Percentiles rank a stretch among this genome's conserved stretches.
Evolutionary conservation across 1,140 invertebrate genomes (phyloP).

Genomic region (Heliconius hewitsoni): DNA sequence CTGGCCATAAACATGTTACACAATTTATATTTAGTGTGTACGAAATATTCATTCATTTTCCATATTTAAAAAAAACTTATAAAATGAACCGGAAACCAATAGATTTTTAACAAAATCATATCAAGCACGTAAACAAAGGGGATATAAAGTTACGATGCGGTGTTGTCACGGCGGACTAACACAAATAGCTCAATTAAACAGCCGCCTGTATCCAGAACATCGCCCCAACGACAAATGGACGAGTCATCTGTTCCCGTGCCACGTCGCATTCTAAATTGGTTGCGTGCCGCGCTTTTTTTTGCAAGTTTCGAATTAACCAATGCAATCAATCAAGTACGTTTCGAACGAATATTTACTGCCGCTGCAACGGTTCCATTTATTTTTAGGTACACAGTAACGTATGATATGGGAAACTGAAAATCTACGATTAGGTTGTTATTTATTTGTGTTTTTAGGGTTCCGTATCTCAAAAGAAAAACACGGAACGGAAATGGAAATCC

Average conservation of each 20-base stretch:
- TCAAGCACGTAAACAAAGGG: slow-evolving; percentile 40
- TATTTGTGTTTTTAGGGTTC: not conserved
- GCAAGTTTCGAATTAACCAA: slow-evolving; percentile 58
- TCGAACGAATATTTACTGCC: slow-evolving; percentile 42
- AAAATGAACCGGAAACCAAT: not conserved
- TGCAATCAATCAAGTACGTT: slow-evolving; percentile 55
- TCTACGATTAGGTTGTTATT: slow-evolving; percentile 14
- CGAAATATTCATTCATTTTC: not conserved
- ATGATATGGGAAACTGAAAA: slow-evolving; percentile 31
- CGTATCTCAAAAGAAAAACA: no score
- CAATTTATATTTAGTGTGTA: not conserved
- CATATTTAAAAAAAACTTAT: not conserved
- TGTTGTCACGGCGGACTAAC: slow-evolving; percentile 58
- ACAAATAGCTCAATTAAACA: slow-evolving; percentile 77
- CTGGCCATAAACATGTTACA: no score
- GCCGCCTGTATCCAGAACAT: slow-evolving; percentile 54
- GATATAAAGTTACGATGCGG: slow-evolving; percentile 52
- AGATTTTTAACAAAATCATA: not conserved
- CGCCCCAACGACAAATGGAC: slow-evolving; percentile 63
- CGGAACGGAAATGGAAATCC: no score
- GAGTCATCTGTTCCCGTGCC: slow-evolving; percentile 63
- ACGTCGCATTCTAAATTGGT: slow-evolving; percentile 68
- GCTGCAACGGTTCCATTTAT: slow-evolving; percentile 37
- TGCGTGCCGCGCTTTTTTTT: slow-evolving; percentile 51
- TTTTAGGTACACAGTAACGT: slow-evolving; percentile 29